A percentile compares a stretch with the other conserved stretches of the same genome.
These are phyloP conservation scores for Pionites leucogaster DNA, from an alignment of 2,113 vertebrate genomes.

Conservation along the genomic window DNA sequence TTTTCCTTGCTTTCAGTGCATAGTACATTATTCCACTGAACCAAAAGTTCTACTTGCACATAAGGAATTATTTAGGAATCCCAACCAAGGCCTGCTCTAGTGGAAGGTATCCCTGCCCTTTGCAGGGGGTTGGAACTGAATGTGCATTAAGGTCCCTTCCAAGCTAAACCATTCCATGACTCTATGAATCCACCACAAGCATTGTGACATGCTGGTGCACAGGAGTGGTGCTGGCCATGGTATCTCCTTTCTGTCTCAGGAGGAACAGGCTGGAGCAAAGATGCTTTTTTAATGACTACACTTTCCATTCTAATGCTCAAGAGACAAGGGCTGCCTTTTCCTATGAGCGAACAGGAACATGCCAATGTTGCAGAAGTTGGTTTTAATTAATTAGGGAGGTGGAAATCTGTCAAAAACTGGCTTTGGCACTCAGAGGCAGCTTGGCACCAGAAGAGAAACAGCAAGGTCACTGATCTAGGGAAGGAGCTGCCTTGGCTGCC, in stretches of 20 bases:
- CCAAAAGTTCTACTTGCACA: not conserved
- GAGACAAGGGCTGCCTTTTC: not conserved
- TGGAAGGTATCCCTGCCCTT: not conserved
- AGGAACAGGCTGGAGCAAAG: not conserved
- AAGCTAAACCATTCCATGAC: not conserved
- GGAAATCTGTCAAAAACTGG: not conserved
- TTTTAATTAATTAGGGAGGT: not conserved
- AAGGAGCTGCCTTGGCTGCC: not conserved
- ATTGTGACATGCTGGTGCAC: accelerated
- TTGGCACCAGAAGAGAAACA: not conserved
- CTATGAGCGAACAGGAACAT: accelerated
- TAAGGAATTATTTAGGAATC: not conserved
- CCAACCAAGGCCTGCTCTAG: not conserved
- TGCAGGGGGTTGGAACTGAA: no score
- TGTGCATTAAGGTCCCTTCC: not conserved
- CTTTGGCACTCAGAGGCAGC: not conserved
- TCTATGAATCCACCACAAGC: not conserved
- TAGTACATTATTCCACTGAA: not conserved
- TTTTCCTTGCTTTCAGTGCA: not conserved
- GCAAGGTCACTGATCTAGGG: not conserved
- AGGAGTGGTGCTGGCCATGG: not conserved
- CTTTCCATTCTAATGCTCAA: accelerated
- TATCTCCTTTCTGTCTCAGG: not conserved
- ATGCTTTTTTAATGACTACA: not conserved
- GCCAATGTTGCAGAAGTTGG: not conserved